Evolutionary conservation across 1,140 invertebrate species (phyloP).

Genomic region (Pissodes strobi): DNA sequence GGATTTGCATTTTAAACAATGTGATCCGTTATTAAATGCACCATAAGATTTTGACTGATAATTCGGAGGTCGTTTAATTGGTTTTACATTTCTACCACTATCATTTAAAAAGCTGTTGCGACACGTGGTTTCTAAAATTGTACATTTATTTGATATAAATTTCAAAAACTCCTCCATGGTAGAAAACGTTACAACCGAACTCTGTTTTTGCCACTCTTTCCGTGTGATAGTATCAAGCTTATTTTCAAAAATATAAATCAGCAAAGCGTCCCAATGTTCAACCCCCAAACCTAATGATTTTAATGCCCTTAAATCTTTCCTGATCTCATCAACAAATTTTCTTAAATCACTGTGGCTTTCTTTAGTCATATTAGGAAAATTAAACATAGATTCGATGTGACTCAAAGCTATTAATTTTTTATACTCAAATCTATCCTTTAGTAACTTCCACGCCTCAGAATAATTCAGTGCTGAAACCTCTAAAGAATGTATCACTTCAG

Average conservation of each 20-base stretch:
- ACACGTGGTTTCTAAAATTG: neutral
- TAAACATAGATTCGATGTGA: no score
- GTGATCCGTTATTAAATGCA: neutral
- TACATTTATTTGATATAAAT: neutral
- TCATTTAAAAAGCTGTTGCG: neutral
- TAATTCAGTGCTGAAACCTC: neutral
- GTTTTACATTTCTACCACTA: neutral
- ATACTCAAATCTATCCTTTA: neutral
- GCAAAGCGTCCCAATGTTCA: neutral
- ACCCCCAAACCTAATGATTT: neutral
- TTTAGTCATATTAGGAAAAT: neutral
- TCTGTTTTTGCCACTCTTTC: neutral
- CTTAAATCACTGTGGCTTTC: neutral
- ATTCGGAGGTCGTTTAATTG: neutral
- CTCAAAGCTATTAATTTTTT: neutral
- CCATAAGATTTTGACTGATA: neutral
- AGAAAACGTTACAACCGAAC: neutral
- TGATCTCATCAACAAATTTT: neutral
- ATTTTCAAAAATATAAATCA: neutral
- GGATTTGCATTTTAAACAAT: neutral
- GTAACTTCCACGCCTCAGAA: neutral
- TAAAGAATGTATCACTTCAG: neutral
- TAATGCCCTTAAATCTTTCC: neutral
- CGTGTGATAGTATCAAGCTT: neutral
- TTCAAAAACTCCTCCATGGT: neutral